Evolutionary conservation across 2,888 invertebrate genomes (phyloP), one percentile per base, ranked within the genome.

Genomic region (Branchipolynoe longqiensis): DNA sequence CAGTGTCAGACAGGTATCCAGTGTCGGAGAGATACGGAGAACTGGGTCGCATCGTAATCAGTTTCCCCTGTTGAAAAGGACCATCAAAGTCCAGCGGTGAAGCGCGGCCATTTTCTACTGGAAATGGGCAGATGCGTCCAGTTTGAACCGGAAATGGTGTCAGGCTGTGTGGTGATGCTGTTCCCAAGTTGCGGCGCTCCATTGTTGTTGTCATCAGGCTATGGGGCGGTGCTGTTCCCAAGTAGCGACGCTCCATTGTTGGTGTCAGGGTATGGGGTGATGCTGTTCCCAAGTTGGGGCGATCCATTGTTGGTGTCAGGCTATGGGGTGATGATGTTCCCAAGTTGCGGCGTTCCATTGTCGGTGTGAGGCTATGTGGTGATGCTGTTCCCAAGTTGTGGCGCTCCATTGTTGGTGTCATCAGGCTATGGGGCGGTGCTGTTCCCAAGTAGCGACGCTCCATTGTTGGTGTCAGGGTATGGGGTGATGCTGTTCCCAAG

Each of bases 1-100:
- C 62, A 62, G 62, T 62, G 62, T 62, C 62, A 1, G 62, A 3
- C 28, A 18, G 62, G 31, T 62, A 62, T n/a, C 56, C 56, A 14
- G 56, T 56, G 18, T 56, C 56, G 3, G 56, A 56, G 56, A 2
- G 56, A 56, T 28, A 62, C 36, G 69, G 69, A 25, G 69, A 69
- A n/a, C 22, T 4, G 14, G 69, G 69, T 22, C 69, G 12, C 22
- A 69, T 38, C 22, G 69, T 12, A 38, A 69, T 33, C n/a, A 69
- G 22, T 2, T 33, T 69, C 3, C 2, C 69, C 18, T 69, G 36
- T 38, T 69, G 69, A 14, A 69, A 12, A 2, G 36, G 69, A 3
- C 33, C 22, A n/a, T 36, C 38, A 38, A 18, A 36, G 14, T 69
- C 69, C 3, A 0, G 38, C 36, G 38, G 69, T 41, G 78, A 41